Evolutionary conservation across 2,113 vertebrate genomes (phyloP), one percentile per base, ranked within the genome.

Genomic region (Gymnorhina tibicen): DNA sequence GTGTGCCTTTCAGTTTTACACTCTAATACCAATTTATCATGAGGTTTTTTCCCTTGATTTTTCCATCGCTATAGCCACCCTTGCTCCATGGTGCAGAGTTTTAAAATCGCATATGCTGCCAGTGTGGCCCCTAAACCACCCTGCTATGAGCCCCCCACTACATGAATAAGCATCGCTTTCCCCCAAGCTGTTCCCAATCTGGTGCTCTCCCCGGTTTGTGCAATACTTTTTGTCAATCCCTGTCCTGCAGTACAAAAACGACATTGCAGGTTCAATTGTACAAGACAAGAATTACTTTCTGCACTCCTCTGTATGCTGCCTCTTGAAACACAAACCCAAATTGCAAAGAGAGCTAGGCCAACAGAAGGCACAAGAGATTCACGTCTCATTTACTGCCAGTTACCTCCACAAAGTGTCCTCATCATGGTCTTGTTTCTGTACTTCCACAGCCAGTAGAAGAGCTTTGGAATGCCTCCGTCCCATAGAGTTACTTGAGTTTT

Each of bases 71-170:
- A 21, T 17, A 52, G 64, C 15, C 24, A 6, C 4, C 30, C 3
- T 46, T 44, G 17, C 33, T 84, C 32, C 28, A 23, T 7, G 32
- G 28, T 30, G 16, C 41, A 37, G 27, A 66, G 5, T 78, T 64
- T 70, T 28, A 44, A 70, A 64, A 50, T 5, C 3, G 3, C n/a
- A 5, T 23, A 4, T 28, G n/a, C 27, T 75, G 56, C 32, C 63
- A 76, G 41, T 1, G 0, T 21, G 32, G n/a, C 42, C 41, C 46
- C 37, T 63, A 42, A 73, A 8, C 35, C 27, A 42, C 9, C 18
- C 10, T 0, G n/a, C 9, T 18, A 0, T 6, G 22, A 42, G 11
- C 5, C 8, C 2, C 12, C 4, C 14, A 10, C 12, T 18, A 24
- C 39, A 16, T 4, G 37, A 59, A 78, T 12, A 28, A 60, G 37